A percentile compares a stretch with the other conserved stretches of the same genome.
Conservation (phyloP, 1,140 invertebrate species). For the Colletes latitarsis region DNA sequence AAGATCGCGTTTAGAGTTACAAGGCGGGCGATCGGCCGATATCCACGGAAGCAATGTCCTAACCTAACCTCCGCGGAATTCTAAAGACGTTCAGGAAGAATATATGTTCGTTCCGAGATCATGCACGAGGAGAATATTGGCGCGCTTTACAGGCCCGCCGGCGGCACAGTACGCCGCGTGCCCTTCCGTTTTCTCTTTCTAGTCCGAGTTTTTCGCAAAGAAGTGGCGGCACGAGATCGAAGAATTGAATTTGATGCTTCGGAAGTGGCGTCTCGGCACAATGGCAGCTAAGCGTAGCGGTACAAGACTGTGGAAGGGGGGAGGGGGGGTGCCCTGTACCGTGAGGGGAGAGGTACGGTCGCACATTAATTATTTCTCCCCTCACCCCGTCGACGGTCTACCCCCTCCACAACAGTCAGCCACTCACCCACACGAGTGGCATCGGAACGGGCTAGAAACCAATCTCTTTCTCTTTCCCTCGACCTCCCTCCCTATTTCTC, state of each 20-base stretch:
- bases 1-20: constrained; percentile 15
- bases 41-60: constrained; percentile 65
- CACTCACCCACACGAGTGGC: constrained; percentile 58
- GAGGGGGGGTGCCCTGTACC: constrained; percentile 49
- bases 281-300: constrained; percentile 76
- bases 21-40: constrained; percentile 55
- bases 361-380: constrained; percentile 77
- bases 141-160: constrained; percentile 15
- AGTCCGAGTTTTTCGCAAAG: constrained; percentile 9
- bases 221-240: constrained; percentile 52
- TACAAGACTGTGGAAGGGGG: constrained; percentile 60
- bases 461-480: constrained; percentile 56
- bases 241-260: constrained; percentile 75
- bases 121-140: constrained; percentile 31
- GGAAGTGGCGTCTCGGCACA: constrained; percentile 77
- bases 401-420: constrained; percentile 58
- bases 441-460: constrained; percentile 64
- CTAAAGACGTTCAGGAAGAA: constrained; percentile 42
- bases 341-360: constrained; percentile 68
- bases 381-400: constrained; percentile 63
- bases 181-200: not conserved
- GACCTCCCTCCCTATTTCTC: constrained; percentile 10
- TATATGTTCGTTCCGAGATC: constrained; percentile 2
- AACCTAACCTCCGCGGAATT: constrained; percentile 65
- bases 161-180: not conserved